Conservation (phyloP, 2,113 vertebrate species). For the Ahaetulla prasina region DNA sequence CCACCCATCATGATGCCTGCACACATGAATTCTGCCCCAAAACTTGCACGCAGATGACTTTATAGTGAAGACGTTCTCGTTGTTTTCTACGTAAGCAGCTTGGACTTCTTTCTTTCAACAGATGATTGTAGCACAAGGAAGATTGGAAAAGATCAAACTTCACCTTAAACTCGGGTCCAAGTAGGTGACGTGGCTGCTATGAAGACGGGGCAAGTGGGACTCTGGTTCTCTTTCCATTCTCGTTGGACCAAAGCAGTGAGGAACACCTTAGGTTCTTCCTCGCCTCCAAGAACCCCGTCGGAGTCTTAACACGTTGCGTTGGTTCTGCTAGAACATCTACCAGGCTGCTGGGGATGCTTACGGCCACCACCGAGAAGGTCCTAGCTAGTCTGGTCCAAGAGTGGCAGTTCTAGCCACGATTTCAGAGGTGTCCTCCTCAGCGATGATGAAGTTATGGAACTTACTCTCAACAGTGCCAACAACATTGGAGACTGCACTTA, state of each 20-base stretch:
- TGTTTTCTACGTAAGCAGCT: not conserved
- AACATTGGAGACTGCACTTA: no score
- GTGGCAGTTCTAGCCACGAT: not conserved
- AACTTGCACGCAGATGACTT: not conserved
- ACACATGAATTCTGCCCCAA: not conserved
- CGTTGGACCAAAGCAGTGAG: not conserved
- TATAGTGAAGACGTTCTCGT: not conserved
- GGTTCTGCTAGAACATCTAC: no score
- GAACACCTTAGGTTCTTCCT: not conserved
- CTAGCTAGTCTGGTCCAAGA: not conserved
- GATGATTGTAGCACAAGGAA: slow-evolving; percentile 45
- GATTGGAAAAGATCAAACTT: rapidly evolving
- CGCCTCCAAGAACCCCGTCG: not conserved
- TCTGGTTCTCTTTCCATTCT: not conserved
- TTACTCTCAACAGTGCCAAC: not conserved
- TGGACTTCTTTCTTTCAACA: not conserved
- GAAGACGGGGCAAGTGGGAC: not conserved
- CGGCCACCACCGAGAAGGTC: not conserved
- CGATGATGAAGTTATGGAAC: not conserved
- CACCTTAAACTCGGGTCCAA: not conserved
- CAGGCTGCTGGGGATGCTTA: not conserved
- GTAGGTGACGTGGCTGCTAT: not conserved
- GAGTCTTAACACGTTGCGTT: not conserved
- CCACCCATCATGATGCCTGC: not conserved
- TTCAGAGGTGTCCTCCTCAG: not conserved